Evolutionary conservation across 2,888 invertebrate species (phyloP).

Genomic region (Tinea trinotella): DNA sequence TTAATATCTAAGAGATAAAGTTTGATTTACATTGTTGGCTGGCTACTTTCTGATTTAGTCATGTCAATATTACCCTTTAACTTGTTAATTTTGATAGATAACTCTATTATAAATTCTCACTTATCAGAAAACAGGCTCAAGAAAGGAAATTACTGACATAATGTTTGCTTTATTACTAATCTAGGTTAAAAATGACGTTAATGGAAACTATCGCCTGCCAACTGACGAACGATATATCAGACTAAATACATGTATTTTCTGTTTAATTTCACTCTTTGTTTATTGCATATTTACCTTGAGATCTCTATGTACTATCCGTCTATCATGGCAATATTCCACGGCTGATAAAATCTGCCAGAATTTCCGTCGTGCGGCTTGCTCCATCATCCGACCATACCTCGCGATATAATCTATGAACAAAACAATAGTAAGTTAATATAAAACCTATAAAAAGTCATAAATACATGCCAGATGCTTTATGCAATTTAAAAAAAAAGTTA

Average conservation of each 20-base stretch:
- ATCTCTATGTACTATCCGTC: slow-evolving; percentile 95
- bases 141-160: neutral
- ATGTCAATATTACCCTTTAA: too few species aligned
- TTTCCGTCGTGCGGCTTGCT: slow-evolving; percentile 90
- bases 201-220: neutral
- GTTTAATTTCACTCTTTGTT: neutral
- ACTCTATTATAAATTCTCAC: too few species aligned
- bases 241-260: neutral
- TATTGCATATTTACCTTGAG: slow-evolving; percentile 79
- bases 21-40: too few species aligned
- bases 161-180: neutral
- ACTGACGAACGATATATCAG: neutral
- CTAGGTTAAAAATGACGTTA: neutral
- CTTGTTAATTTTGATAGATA: too few species aligned
- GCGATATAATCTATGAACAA: slow-evolving; percentile 87
- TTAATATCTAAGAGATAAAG: too few species aligned
- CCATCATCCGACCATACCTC: slow-evolving; percentile 93
- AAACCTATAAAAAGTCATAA: neutral
- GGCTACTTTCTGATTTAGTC: too few species aligned
- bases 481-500: neutral
- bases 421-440: too few species aligned
- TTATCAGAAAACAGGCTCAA: too few species aligned
- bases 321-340: slow-evolving; percentile 96
- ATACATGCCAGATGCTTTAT: too few species aligned
- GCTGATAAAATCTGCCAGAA: slow-evolving; percentile 98